phyloP scores from a whole-genome alignment of 2,888 invertebrate species.

The Heliconius sara region DNA sequence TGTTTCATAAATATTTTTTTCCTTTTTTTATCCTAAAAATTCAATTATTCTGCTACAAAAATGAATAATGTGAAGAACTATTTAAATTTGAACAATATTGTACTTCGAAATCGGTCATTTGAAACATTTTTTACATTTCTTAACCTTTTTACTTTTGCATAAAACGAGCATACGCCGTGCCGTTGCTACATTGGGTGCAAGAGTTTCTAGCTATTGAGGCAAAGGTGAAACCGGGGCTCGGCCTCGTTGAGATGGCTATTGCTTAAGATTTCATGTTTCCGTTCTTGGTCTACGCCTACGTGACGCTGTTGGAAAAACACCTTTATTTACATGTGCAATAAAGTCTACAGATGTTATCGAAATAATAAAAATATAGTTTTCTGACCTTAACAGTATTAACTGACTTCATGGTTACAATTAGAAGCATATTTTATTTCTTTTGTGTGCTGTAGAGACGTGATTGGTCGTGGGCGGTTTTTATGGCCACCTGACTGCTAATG shows the following conservation, averaged over 20 bases:
- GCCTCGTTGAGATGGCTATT: constrained; percentile 68
- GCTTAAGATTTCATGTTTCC: constrained; percentile 74
- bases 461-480: constrained; percentile 7
- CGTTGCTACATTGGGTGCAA: constrained; percentile 33
- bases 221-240: constrained; percentile 72
- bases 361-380: constrained; percentile 23
- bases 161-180: constrained; percentile 14
- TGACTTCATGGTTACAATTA: constrained; percentile 25
- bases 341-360: constrained; percentile 17
- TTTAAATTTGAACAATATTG: background rate
- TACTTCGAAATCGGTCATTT: background rate
- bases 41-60: background rate
- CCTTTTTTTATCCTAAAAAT: background rate
- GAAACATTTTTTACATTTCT: background rate
- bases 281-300: constrained; percentile 59
- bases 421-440: constrained; percentile 11
- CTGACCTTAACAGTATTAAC: constrained; percentile 30
- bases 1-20: background rate
- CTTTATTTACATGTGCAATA: constrained; percentile 26
- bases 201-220: constrained; percentile 58
- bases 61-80: too few relatives aligned
- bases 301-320: constrained; percentile 1
- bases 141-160: constrained; percentile 16
- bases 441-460: background rate
- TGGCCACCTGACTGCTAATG: background rate